Base-by-base conservation (phyloP, 2,888 invertebrate genomes). In the Drosophila trichaetosa region DNA sequence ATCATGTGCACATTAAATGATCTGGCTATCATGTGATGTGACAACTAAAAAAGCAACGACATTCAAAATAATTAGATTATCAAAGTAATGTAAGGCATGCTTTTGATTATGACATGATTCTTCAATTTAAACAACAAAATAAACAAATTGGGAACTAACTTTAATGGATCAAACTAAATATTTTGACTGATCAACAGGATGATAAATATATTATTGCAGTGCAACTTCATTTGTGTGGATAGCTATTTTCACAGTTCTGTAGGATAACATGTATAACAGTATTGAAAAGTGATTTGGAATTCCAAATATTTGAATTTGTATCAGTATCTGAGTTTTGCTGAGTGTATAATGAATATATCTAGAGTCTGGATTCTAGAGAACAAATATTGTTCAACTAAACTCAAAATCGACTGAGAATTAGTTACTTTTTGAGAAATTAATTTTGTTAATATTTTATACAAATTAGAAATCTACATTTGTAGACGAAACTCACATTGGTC, bases 1-100 rank as follows among this genome's bases (percentile, higher is more conserved):
- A 69, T 69, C 79, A 79, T 70, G 79, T 76, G 79, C 49, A 18
- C 69, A 54, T 34, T 56, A 66, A 77, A 65, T 73, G 67, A 78
- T 73, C 78, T 16, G 36, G 5, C 21, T 52, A 61, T 75, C 82
- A 75, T 62, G 69, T 76, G 79, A 71, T 66, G 70, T 38, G 16
- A 8, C 24, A 29, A 38, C 24, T 40, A n/a, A 31, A 51, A 51
- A 54, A 65, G 48, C 34, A 54, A 33, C 31, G 42, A 36, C 7
- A 34, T 5, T 16, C 8, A 13, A 4, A 13, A 52, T 21, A 13
- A 3, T 11, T 21, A 16, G 16, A 21, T 21, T 21, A 16, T 24
- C 24, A 16, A 46, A 13, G 8, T 16, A 1, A 24, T 24, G 8
- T 24, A 24, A 24, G 4, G 16, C 16, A 24, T 4, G 7, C 4